Conservation (phyloP, 2,888 invertebrate genomes). For the Apantesis nais region DNA sequence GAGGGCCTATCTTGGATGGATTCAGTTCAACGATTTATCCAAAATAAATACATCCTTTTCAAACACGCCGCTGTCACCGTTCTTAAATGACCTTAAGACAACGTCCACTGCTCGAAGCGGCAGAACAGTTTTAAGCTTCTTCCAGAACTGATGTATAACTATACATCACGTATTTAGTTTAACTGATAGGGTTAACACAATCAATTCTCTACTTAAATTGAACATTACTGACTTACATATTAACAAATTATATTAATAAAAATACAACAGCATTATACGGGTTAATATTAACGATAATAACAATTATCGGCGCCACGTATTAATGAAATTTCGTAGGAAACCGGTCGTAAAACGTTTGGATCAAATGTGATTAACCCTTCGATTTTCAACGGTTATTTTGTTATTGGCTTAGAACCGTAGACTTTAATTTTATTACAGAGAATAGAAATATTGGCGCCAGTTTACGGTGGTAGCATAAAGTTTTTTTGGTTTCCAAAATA, state of each 20-base stretch:
- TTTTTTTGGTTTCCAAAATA: not conserved
- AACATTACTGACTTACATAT: constrained; percentile 9
- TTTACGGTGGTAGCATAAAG: not conserved
- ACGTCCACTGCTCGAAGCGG: not conserved
- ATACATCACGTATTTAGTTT: not conserved
- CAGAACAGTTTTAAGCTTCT: no score
- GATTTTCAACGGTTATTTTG: constrained; percentile 24
- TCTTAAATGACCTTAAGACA: not conserved
- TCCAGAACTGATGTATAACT: not conserved
- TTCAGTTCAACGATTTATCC: no score
- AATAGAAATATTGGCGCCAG: constrained; percentile 20
- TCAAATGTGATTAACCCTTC: constrained; percentile 30
- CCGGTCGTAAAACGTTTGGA: constrained; percentile 58
- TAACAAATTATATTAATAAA: constrained; percentile 15
- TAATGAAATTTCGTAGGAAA: constrained; percentile 58
- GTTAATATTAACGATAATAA: constrained; percentile 63
- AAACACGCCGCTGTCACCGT: not conserved
- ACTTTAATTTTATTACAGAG: constrained; percentile 22
- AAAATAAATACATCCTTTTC: no score
- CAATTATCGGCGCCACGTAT: constrained; percentile 66
- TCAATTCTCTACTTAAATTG: constrained; percentile 4
- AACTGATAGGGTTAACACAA: not conserved
- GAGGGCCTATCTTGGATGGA: no score
- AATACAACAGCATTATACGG: constrained; percentile 35
- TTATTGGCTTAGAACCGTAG: constrained; percentile 19